These are phyloP conservation scores for Ferdinandea cuprea DNA, from an alignment of 2,888 invertebrate species.

Conservation along the genomic window DNA sequence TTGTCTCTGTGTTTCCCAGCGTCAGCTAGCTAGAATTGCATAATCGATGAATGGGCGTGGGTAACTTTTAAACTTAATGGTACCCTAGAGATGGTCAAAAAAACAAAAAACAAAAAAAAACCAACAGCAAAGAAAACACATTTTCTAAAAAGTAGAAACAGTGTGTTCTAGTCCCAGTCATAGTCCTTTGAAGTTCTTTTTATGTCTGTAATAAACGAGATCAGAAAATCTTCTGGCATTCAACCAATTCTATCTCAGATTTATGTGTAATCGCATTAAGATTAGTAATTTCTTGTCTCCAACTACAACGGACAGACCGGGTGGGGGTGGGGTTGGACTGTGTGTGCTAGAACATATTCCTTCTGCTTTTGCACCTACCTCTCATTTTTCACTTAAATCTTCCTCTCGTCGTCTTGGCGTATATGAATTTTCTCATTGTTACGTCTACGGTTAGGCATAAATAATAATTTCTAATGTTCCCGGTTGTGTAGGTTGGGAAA, in stretches of 20 bases:
- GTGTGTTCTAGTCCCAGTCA: slow-evolving; percentile 8
- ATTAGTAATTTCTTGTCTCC: slow-evolving; percentile 68
- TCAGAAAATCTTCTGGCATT: slow-evolving; percentile 62
- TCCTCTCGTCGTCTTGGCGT: neutral
- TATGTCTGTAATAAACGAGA: slow-evolving; percentile 62
- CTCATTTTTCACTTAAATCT: slow-evolving; percentile 42
- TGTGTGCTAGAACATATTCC: no score
- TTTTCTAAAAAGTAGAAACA: slow-evolving; percentile 50
- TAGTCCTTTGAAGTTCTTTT: slow-evolving; percentile 8
- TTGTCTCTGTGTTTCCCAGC: slow-evolving; percentile 35
- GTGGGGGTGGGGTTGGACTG: slow-evolving; percentile 1
- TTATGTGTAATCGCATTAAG: slow-evolving; percentile 73
- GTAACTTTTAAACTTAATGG: slow-evolving; percentile 62
- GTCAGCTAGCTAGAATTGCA: slow-evolving; percentile 54
- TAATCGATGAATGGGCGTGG: slow-evolving; percentile 74
- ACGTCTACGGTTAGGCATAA: slow-evolving; percentile 56
- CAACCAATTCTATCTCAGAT: slow-evolving; percentile 71
- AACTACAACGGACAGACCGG: slow-evolving; percentile 23
- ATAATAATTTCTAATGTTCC: slow-evolving; percentile 60
- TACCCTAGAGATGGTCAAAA: slow-evolving; percentile 57
- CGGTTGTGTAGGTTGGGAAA: slow-evolving; percentile 52
- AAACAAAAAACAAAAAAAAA: slow-evolving; percentile 4
- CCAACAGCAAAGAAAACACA: slow-evolving; percentile 6
- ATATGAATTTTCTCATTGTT: slow-evolving; percentile 54
- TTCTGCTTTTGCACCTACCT: slow-evolving; percentile 6